These are phyloP conservation scores for Decapterus maruadsi DNA, from an alignment of 2,797 vertebrate species.

Conservation along the genomic window DNA sequence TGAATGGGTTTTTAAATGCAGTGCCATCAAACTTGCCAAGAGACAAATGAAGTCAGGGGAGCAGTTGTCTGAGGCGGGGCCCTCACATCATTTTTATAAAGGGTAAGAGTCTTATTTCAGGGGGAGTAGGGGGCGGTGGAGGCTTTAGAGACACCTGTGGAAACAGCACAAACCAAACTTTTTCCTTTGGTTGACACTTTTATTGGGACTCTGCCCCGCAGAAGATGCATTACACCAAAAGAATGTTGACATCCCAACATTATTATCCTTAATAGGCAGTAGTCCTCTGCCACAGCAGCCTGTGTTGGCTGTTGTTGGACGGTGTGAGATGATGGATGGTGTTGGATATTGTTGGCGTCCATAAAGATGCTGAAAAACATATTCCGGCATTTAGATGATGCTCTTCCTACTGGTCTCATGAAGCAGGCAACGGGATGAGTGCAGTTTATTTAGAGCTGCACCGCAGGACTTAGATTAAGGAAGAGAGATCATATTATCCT, in stretches of 20 bases:
- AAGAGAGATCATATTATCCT: too few species aligned
- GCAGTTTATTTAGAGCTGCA: too few species aligned
- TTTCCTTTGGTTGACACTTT: conserved; percentile 13
- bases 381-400: too few species aligned
- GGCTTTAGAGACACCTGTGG: conserved; percentile 62
- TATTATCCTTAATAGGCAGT: background rate
- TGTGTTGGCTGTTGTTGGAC: too few species aligned
- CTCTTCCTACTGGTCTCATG: too few species aligned
- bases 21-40: conserved; percentile 95
- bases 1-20: conserved; percentile 99
- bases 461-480: too few species aligned
- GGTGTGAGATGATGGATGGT: too few species aligned
- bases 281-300: background rate
- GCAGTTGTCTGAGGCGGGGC: conserved; percentile 91
- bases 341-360: too few species aligned
- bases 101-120: conserved; percentile 89
- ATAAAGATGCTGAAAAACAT: too few species aligned
- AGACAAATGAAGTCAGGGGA: conserved; percentile 98
- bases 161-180: conserved; percentile 22
- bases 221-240: background rate
- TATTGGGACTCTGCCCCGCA: background rate
- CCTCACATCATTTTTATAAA: conserved; percentile 92
- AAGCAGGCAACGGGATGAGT: too few species aligned
- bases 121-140: conserved; percentile 37
- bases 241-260: too few species aligned